Percentiles rank a stretch among this genome's conserved stretches.
Evolutionary conservation across 2,888 invertebrate species (phyloP).

Genomic region (Parnassius smintheus): DNA sequence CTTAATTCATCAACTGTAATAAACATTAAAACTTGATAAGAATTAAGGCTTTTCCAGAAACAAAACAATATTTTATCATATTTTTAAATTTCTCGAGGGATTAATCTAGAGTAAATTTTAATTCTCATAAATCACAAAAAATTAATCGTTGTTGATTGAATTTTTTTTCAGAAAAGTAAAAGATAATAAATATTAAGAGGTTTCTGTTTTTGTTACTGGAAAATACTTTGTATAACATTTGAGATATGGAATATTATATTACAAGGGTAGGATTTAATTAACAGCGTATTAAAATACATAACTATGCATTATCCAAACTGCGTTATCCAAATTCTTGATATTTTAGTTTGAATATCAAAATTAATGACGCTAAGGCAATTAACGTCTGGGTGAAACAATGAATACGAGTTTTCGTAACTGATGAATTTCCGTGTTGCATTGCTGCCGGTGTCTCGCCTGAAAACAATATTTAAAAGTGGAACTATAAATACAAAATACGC

Average conservation of each 20-base stretch:
- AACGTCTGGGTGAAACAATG: slow-evolving; percentile 42
- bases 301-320: slow-evolving; percentile 23
- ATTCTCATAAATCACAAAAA: no score
- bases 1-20: slow-evolving; percentile 46
- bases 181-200: not conserved
- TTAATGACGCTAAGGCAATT: slow-evolving; percentile 42
- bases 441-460: slow-evolving; percentile 87
- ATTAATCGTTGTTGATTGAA: no score
- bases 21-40: slow-evolving; percentile 39
- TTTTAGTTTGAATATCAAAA: slow-evolving; percentile 41
- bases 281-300: slow-evolving; percentile 16
- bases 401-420: slow-evolving; percentile 41
- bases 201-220: slow-evolving; percentile 14
- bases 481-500: no score
- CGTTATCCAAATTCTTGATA: slow-evolving; percentile 64
- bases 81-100: not conserved
- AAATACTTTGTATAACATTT: slow-evolving; percentile 19
- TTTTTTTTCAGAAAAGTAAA: no score
- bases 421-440: slow-evolving; percentile 86
- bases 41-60: slow-evolving; percentile 31
- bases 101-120: no score
- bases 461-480: no score
- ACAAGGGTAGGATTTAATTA: slow-evolving; percentile 31
- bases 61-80: slow-evolving; percentile 1
- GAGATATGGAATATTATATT: slow-evolving; percentile 24